A percentile compares a stretch with the other conserved stretches of the same genome.
phyloP scores from a whole-genome alignment of 2,113 vertebrate species.

The Archilochus colubris region DNA sequence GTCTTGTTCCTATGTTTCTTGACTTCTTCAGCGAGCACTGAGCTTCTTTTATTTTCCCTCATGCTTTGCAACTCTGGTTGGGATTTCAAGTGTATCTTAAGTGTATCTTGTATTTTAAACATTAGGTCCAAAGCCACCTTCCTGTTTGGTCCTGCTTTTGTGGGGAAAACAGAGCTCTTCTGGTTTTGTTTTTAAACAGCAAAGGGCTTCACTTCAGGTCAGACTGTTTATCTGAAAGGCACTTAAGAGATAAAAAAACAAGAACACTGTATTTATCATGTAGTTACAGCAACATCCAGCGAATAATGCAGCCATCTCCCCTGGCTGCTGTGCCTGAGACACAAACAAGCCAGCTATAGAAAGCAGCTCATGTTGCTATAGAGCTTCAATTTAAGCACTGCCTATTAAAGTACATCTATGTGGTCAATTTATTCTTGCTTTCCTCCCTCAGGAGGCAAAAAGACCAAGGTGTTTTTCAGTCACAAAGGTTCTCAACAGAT shows the following conservation, averaged over 20 bases:
- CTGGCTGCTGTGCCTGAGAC: not conserved
- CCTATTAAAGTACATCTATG: slow-evolving; percentile 14
- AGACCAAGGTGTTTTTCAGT: not conserved
- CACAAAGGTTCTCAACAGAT: not conserved
- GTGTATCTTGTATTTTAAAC: not conserved
- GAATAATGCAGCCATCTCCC: slow-evolving; percentile 29
- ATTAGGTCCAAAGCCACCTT: not conserved
- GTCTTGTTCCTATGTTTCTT: not conserved
- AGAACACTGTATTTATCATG: slow-evolving; percentile 63
- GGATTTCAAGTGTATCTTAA: not conserved
- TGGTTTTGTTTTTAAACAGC: slow-evolving; percentile 6
- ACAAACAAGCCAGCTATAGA: slow-evolving; percentile 29
- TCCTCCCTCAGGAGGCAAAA: not conserved
- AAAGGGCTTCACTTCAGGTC: slow-evolving; percentile 27
- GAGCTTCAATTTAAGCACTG: not conserved
- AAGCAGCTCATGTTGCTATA: not conserved
- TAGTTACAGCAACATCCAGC: slow-evolving; percentile 42
- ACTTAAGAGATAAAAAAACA: slow-evolving; percentile 55
- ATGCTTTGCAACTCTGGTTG: not conserved
- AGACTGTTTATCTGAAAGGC: slow-evolving; percentile 52
- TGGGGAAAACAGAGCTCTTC: slow-evolving; percentile 29
- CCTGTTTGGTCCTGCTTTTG: slow-evolving; percentile 6
- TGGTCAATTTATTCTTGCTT: not conserved
- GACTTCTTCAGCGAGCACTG: not conserved
- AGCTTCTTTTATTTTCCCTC: too few species aligned